These are phyloP conservation scores for Microctenopoma stevenorrisi DNA, from an alignment of 2,797 vertebrate genomes.

Conservation along the genomic window DNA sequence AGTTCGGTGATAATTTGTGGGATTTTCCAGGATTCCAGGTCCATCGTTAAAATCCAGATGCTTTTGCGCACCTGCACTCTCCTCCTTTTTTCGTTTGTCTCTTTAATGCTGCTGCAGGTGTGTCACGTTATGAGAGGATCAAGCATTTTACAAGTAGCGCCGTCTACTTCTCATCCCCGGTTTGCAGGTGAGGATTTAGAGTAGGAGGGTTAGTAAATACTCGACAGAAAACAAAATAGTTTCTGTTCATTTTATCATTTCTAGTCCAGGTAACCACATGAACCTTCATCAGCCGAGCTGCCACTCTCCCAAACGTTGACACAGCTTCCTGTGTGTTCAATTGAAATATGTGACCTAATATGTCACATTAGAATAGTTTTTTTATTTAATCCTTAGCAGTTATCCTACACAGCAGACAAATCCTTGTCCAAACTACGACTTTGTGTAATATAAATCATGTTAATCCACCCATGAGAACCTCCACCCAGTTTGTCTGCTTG, in stretches of 20 bases:
- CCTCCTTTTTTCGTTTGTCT: constrained; percentile 1
- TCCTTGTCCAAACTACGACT: constrained; percentile 19
- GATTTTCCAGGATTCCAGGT: constrained; percentile 32
- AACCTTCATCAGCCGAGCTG: neutral
- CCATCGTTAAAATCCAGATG: constrained; percentile 35
- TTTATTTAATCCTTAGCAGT: constrained; percentile 5
- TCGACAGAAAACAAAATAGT: neutral
- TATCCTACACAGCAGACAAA: neutral
- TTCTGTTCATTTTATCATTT: too few species aligned
- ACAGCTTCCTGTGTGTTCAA: neutral
- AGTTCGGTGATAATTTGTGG: constrained; percentile 23
- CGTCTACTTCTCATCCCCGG: constrained; percentile 16
- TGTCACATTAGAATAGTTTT: too few species aligned
- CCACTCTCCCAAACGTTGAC: neutral
- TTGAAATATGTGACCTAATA: neutral
- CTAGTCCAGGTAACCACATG: too few species aligned
- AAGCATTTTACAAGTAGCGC: constrained; percentile 32
- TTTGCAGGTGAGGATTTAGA: constrained; percentile 8
- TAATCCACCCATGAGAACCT: constrained; percentile 24
- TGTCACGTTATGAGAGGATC: constrained; percentile 45
- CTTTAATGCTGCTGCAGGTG: constrained; percentile 43
- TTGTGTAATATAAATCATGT: constrained; percentile 30
- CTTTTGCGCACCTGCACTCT: constrained; percentile 30
- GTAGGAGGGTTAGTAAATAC: neutral
- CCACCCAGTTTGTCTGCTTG: constrained; percentile 11